A percentile compares a stretch with the other conserved stretches of the same genome.
phyloP scores from a whole-genome alignment of 2,888 invertebrate genomes.

The Rhamphomyia laevipes region DNA sequence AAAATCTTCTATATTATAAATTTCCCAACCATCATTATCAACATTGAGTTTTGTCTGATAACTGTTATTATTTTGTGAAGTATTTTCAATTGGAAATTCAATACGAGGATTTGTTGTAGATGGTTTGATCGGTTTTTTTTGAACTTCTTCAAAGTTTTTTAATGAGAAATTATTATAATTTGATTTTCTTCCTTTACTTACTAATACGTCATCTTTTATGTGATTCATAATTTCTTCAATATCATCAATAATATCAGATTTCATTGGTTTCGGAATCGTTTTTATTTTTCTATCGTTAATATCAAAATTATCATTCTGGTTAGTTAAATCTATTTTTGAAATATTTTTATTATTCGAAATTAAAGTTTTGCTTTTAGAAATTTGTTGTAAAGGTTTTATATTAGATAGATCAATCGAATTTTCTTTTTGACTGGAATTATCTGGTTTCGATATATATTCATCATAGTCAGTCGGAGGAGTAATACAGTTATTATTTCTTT shows the following conservation, averaged over 20 bases:
- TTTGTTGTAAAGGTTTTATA: background rate
- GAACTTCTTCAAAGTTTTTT: conserved; percentile 25
- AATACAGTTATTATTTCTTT: conserved; percentile 8
- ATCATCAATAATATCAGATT: conserved; percentile 6
- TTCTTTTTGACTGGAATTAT: no score
- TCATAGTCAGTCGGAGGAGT: conserved; percentile 15
- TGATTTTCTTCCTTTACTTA: conserved; percentile 26
- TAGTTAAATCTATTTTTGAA: no score
- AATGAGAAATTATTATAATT: conserved; percentile 25
- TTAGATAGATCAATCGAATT: background rate
- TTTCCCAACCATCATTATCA: conserved; percentile 48
- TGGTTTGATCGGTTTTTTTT: background rate
- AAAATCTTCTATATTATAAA: conserved; percentile 41
- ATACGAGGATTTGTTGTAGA: conserved; percentile 1
- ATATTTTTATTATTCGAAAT: no score
- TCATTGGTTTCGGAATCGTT: conserved; percentile 14
- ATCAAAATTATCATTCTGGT: background rate
- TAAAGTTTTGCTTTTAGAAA: background rate
- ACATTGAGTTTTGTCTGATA: conserved; percentile 18
- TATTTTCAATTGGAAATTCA: conserved; percentile 5
- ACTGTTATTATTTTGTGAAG: conserved; percentile 1
- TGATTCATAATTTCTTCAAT: conserved; percentile 27
- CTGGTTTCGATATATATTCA: conserved; percentile 8
- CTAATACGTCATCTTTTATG: conserved; percentile 28
- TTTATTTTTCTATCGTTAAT: background rate